These are phyloP conservation scores for Stenodema calcarata DNA, from an alignment of 2,888 invertebrate species.

Conservation along the genomic window DNA sequence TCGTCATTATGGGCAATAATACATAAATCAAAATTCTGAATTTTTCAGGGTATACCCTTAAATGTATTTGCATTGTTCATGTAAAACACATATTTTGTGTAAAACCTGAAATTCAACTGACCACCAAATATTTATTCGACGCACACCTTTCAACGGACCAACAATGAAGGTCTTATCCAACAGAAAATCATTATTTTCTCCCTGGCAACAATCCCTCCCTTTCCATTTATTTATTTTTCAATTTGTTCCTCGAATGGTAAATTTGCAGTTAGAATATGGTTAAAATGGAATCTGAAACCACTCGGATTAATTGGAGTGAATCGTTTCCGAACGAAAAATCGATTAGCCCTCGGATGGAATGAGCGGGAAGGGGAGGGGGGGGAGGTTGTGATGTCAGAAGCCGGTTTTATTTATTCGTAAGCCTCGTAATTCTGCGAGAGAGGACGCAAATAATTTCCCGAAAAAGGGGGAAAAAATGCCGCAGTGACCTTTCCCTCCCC, in stretches of 20 bases:
- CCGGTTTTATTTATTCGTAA: background rate
- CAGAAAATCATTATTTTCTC: too few species aligned
- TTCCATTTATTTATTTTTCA: background rate
- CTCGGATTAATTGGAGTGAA: background rate
- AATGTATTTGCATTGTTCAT: too few species aligned
- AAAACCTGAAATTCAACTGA: too few species aligned
- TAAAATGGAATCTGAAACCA: background rate
- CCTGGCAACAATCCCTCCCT: background rate
- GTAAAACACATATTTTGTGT: too few species aligned
- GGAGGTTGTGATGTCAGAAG: background rate
- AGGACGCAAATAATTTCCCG: background rate
- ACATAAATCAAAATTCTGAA: too few species aligned
- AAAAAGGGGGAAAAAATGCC: background rate
- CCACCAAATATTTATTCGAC: too few species aligned
- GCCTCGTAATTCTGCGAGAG: background rate
- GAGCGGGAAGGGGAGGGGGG: background rate
- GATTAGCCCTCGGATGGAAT: background rate
- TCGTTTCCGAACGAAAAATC: background rate
- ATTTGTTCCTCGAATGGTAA: background rate
- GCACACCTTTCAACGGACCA: too few species aligned
- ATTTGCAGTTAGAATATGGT: background rate
- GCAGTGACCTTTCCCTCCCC: background rate
- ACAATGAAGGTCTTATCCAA: too few species aligned
- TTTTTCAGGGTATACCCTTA: too few species aligned
- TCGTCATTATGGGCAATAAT: too few species aligned